Evolutionary conservation across 1,140 invertebrate genomes (phyloP), one percentile per base, ranked within the genome.

Genomic region (Druon quercuslanigerum): DNA sequence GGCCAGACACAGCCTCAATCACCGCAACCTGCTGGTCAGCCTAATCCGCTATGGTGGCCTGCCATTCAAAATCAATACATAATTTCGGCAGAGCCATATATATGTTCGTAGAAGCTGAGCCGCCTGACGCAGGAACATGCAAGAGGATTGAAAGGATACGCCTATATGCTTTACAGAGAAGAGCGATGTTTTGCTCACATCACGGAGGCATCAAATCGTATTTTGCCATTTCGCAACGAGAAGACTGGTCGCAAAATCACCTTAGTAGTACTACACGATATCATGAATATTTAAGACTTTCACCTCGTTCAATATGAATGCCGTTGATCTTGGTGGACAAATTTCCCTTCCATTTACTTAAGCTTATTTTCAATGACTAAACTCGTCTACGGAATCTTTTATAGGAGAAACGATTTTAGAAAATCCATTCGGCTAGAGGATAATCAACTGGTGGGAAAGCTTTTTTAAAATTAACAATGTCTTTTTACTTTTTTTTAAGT

Each of bases 51-150:
- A 86, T 89, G 83, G 85, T 85, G 82, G 85, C 84, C 84, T 87
- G 80, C 85, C 87, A 85, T 90, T 89, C 85, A 86, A 87, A 90
- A 91, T 91, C 89, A 88, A 91, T 90, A 89, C 87, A 91, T 91
- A 87, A 90, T 90, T 90, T 89, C 83, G 83, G 78, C 73, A 79
- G 46, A 74, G 20, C 25, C 57, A 60, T 60, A 60, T 60, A 60
- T 33, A 33, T 60, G 20, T 60, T 33, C 57, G 33, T 33, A 60
- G 16, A 7, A 25, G 25, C 25, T 60, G 25, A 54, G 33, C 57
- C 25, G 33, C 7, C 57, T 60, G 20, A 60, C 20, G 11, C 19
- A 60, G 13, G 9, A 13, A 6, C 3, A 33, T 20, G 12, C 20
- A 60, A 25, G 33, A 33, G 33, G 12, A 14, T 20, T 25, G 40